A percentile compares a stretch with the other conserved stretches of the same genome.
phyloP scores from a whole-genome alignment of 2,113 vertebrate genomes.

The Furnarius figulus region DNA sequence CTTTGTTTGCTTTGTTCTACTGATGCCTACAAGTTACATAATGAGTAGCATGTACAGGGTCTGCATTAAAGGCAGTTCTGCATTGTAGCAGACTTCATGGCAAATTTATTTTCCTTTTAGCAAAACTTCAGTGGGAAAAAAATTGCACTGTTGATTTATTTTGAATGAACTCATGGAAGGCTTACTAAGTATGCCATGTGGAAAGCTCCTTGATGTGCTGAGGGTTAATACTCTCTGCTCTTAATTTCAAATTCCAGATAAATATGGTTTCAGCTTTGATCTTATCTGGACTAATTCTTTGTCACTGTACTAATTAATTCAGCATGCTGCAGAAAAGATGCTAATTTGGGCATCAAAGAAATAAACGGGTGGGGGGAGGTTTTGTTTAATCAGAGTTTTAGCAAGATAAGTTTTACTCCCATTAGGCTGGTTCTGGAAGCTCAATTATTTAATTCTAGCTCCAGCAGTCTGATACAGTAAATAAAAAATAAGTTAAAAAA shows the following conservation, averaged over 20 bases:
- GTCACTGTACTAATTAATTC: constrained; percentile 84
- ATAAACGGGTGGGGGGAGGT: constrained; percentile 59
- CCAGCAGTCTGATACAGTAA: neutral
- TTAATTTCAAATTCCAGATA: constrained; percentile 78
- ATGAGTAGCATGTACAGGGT: constrained; percentile 55
- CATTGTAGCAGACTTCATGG: constrained; percentile 10
- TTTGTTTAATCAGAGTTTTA: constrained; percentile 77
- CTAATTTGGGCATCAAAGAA: constrained; percentile 83
- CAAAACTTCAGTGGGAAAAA: constrained; percentile 24
- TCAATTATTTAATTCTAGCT: constrained; percentile 50
- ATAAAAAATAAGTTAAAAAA: neutral
- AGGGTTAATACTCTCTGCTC: constrained; percentile 73
- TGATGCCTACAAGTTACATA: constrained; percentile 70
- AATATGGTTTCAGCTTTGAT: constrained; percentile 81
- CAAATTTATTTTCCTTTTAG: constrained; percentile 64
- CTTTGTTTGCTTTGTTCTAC: constrained; percentile 72
- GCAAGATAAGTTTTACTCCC: constrained; percentile 74
- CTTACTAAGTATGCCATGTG: constrained; percentile 46
- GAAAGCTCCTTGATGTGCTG: constrained; percentile 50
- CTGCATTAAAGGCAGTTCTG: constrained; percentile 55
- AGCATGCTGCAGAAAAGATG: constrained; percentile 78
- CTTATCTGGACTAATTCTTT: constrained; percentile 81
- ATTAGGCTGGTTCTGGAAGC: constrained; percentile 56
- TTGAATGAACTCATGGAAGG: constrained; percentile 46
- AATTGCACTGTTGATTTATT: constrained; percentile 19